Percentiles rank a stretch among this genome's conserved stretches.
Conservation (phyloP, 2,113 vertebrate species). For the Apaloderma vittatum region DNA sequence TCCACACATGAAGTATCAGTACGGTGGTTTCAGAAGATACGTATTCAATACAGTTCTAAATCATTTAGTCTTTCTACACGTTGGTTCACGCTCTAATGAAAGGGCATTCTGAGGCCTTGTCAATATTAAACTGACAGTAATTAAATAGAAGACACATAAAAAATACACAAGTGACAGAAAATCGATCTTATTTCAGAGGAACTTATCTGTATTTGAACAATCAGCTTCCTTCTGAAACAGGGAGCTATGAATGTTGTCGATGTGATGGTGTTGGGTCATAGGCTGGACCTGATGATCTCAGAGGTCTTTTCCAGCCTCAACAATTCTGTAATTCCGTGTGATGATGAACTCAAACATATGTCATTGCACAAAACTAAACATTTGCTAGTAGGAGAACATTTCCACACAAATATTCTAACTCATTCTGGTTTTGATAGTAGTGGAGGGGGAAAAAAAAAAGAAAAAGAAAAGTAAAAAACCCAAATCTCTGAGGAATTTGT, state of each 20-base stretch:
- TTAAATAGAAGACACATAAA: neutral
- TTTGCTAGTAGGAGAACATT: neutral
- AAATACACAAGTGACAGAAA: neutral
- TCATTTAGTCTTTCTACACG: neutral
- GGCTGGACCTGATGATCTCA: no score
- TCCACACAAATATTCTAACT: neutral
- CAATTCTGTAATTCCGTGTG: no score
- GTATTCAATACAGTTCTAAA: neutral
- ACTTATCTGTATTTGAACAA: neutral
- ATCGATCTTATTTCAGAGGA: neutral
- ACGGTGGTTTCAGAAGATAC: neutral
- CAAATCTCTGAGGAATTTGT: neutral
- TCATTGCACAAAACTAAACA: neutral
- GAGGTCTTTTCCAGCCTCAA: no score
- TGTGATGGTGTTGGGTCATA: no score
- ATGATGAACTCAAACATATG: neutral
- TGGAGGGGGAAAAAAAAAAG: neutral
- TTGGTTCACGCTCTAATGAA: neutral
- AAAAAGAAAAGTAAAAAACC: neutral
- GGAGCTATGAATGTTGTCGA: neutral
- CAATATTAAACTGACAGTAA: neutral
- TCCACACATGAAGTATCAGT: neutral
- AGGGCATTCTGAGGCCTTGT: neutral
- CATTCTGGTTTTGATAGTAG: neutral
- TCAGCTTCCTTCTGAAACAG: neutral